Evolutionary conservation across 2,797 vertebrate genomes (phyloP).

Genomic region (Poliocrania exsul): DNA sequence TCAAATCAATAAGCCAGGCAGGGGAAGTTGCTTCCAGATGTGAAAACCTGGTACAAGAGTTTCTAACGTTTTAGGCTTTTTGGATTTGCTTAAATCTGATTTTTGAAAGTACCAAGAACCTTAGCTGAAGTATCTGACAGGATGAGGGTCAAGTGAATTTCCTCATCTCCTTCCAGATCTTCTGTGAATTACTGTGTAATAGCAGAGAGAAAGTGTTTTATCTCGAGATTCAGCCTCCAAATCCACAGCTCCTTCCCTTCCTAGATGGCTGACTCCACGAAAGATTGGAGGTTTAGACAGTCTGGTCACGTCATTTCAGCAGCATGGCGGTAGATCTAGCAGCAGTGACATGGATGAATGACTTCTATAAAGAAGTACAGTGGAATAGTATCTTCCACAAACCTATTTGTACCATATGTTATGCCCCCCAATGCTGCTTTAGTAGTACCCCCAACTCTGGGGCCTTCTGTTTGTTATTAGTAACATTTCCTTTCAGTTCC

Average conservation of each 20-base stretch:
- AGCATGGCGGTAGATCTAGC: constrained; percentile 14
- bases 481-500: constrained; percentile 74
- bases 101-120: not conserved
- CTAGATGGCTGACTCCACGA: not conserved
- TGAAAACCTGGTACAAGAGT: not conserved
- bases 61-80: not conserved
- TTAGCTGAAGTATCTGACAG: not conserved
- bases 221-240: not conserved
- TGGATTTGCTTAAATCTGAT: not conserved
- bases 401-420: constrained; percentile 18
- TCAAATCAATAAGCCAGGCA: not conserved
- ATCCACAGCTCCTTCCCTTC: not conserved
- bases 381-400: constrained; percentile 47
- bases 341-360: not conserved
- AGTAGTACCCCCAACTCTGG: constrained; percentile 60
- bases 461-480: constrained; percentile 75
- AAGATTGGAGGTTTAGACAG: not conserved
- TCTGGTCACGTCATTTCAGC: not conserved
- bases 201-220: not conserved
- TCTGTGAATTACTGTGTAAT: not conserved
- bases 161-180: not conserved
- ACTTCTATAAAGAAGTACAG: constrained; percentile 20
- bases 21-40: not conserved
- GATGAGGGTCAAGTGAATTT: not conserved
- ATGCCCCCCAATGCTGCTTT: constrained; percentile 37